A percentile compares a stretch with the other conserved stretches of the same genome.
phyloP scores from a whole-genome alignment of 2,888 invertebrate species.

The Amphipoea lucens region DNA sequence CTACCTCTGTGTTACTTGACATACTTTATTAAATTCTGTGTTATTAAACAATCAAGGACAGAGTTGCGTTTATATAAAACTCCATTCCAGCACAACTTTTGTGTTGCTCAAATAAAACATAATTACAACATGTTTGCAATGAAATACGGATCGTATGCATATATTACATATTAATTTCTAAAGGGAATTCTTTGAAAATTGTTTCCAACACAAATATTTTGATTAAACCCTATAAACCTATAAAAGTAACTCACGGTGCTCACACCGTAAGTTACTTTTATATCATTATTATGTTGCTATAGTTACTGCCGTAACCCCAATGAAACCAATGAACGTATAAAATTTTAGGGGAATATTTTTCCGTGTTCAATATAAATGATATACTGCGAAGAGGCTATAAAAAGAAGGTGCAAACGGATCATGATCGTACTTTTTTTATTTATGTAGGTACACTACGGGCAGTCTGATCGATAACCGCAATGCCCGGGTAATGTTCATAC shows the following conservation, averaged over 20 bases:
- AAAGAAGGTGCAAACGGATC: constrained; percentile 72
- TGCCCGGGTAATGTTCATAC: constrained; percentile 44
- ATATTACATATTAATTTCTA: constrained; percentile 38
- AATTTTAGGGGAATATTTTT: constrained; percentile 72
- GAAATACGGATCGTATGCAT: constrained; percentile 16
- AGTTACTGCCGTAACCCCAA: constrained; percentile 71
- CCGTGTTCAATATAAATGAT: constrained; percentile 72
- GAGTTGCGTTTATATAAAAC: constrained; percentile 21
- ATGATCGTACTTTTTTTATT: constrained; percentile 67
- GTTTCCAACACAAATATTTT: constrained; percentile 52
- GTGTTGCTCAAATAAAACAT: constrained; percentile 11
- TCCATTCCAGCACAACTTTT: constrained; percentile 18
- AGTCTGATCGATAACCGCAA: constrained; percentile 62
- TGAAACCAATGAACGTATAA: constrained; percentile 75
- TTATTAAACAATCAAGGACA: constrained; percentile 37
- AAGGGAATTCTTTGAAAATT: constrained; percentile 46
- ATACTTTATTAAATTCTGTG: constrained; percentile 52
- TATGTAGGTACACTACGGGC: constrained; percentile 56
- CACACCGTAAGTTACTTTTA: constrained; percentile 54
- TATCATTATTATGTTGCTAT: constrained; percentile 65
- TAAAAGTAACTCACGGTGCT: neutral
- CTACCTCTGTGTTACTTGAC: constrained; percentile 50
- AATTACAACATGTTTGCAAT: constrained; percentile 16
- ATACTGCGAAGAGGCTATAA: constrained; percentile 73
- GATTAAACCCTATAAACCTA: constrained; percentile 34